Evolutionary conservation across 1,140 invertebrate species (phyloP).

Genomic region (Oscheius sp.): DNA sequence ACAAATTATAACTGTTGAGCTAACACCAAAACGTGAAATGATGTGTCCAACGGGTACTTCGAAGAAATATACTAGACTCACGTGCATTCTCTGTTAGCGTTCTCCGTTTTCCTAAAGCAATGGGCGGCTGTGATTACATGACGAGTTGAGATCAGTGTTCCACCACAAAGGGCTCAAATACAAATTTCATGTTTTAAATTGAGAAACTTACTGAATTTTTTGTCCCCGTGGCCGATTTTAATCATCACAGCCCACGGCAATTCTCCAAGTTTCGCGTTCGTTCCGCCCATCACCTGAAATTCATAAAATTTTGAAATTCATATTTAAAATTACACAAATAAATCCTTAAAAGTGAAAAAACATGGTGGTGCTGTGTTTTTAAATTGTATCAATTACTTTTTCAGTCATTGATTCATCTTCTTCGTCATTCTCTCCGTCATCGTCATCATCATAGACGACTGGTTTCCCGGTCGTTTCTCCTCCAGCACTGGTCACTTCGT

Average conservation of each 20-base stretch:
- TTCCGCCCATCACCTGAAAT: background rate
- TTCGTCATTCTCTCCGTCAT: conserved; percentile 4
- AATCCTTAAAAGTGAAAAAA: too few species aligned
- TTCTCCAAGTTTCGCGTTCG: background rate
- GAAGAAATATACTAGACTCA: too few species aligned
- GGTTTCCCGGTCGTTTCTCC: background rate
- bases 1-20: too few species aligned
- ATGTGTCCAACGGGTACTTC: too few species aligned
- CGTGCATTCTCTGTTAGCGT: background rate
- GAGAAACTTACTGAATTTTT: too few species aligned
- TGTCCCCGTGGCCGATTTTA: background rate
- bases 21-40: too few species aligned
- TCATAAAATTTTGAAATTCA: too few species aligned
- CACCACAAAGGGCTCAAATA: background rate
- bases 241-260: background rate
- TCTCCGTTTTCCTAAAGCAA: background rate
- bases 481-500: background rate
- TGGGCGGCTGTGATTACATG: background rate
- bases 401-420: too few species aligned
- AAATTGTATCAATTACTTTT: too few species aligned
- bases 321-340: too few species aligned
- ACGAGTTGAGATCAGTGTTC: background rate
- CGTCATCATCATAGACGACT: background rate
- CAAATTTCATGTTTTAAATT: too few species aligned
- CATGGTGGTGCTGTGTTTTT: too few species aligned